phyloP scores from a whole-genome alignment of 2,888 invertebrate genomes.

The Lycaena phlaeas region DNA sequence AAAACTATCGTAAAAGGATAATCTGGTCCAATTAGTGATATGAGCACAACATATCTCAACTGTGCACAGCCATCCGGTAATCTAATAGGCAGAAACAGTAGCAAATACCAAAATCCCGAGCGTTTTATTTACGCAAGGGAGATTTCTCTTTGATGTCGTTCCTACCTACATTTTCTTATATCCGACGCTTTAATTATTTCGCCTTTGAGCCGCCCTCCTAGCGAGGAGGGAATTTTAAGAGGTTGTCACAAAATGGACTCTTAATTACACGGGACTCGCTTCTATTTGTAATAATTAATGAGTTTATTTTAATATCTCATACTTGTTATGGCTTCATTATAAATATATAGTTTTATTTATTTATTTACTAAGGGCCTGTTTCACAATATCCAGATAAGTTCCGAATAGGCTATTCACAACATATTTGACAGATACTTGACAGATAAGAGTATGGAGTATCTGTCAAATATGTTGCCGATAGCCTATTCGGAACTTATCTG shows the following conservation, averaged over 20 bases:
- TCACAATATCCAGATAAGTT: too few relatives aligned
- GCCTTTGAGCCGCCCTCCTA: slow-evolving; percentile 58
- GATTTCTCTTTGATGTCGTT: slow-evolving; percentile 57
- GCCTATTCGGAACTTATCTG: too few relatives aligned
- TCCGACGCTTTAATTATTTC: slow-evolving; percentile 66
- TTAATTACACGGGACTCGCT: slow-evolving; percentile 56
- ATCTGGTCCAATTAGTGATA: too few relatives aligned
- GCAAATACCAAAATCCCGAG: slow-evolving; percentile 39
- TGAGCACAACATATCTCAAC: slow-evolving; percentile 5
- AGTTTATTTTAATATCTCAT: slow-evolving; percentile 25
- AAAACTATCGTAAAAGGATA: too few relatives aligned
- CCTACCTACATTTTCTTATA: slow-evolving; percentile 57
- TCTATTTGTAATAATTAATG: slow-evolving; percentile 65
- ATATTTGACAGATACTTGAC: too few relatives aligned
- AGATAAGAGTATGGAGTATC: too few relatives aligned
- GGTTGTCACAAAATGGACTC: slow-evolving; percentile 64
- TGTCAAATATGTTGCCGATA: too few relatives aligned
- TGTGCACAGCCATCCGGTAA: slow-evolving; percentile 8
- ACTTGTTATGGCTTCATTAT: not conserved
- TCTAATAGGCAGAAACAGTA: slow-evolving; percentile 18
- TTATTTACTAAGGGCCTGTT: not conserved
- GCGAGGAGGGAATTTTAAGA: slow-evolving; percentile 66
- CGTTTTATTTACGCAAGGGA: slow-evolving; percentile 52
- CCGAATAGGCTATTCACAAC: too few relatives aligned
- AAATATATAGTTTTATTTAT: not conserved